phyloP scores from a whole-genome alignment of 1,140 invertebrate genomes.

The Lerema accius region DNA sequence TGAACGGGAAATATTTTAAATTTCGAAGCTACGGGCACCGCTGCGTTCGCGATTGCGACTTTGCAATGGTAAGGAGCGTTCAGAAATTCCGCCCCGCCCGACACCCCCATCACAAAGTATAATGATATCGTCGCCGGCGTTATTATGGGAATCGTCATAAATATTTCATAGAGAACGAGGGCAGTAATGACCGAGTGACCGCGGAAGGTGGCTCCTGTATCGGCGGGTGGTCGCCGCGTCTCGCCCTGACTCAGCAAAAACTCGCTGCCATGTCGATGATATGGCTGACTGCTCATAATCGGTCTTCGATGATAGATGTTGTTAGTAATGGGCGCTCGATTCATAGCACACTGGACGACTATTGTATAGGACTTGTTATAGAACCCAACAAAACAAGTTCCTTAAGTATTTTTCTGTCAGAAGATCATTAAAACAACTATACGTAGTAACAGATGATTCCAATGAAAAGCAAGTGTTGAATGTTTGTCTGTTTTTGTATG shows the following conservation, averaged over 20 bases:
- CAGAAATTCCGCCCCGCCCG: constrained; percentile 81
- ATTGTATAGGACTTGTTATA: too few relatives aligned
- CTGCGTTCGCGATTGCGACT: constrained; percentile 70
- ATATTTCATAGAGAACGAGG: constrained; percentile 80
- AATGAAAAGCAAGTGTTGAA: too few relatives aligned
- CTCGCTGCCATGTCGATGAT: constrained; percentile 4
- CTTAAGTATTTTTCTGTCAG: too few relatives aligned
- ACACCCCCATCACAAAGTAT: constrained; percentile 83
- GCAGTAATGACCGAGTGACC: constrained; percentile 80
- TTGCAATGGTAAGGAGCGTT: constrained; percentile 84
- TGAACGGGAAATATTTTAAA: constrained; percentile 58
- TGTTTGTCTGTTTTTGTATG: too few relatives aligned
- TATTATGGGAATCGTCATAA: constrained; percentile 83
- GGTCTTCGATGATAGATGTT: not conserved
- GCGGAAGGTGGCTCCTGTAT: constrained; percentile 46
- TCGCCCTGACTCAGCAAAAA: constrained; percentile 17
- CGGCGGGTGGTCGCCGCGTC: constrained; percentile 44
- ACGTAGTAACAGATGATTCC: too few relatives aligned
- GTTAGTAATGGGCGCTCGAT: not conserved
- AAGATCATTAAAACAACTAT: too few relatives aligned
- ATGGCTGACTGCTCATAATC: not conserved
- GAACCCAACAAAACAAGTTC: too few relatives aligned
- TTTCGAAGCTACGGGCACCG: constrained; percentile 49
- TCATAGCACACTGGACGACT: not conserved
- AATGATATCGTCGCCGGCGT: constrained; percentile 82